Evolutionary conservation across 92 coral and sea anemone species (phyloP).

Genomic region (Muricea muricata): DNA sequence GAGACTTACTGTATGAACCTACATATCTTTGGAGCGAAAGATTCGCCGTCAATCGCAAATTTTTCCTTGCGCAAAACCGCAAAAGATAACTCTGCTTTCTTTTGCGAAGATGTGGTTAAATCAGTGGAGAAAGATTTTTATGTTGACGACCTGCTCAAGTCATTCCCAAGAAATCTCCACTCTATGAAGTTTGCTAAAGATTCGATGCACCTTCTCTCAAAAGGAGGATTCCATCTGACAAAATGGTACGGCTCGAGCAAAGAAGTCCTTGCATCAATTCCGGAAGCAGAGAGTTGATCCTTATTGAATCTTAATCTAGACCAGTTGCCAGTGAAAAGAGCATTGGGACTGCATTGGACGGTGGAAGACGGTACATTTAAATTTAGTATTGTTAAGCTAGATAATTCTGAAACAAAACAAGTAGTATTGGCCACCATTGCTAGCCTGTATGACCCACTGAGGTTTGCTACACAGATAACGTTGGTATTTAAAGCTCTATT

Average conservation of each 20-base stretch:
- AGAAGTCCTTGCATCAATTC: constrained; percentile 42
- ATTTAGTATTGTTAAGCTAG: constrained; percentile 48
- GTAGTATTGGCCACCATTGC: constrained; percentile 64
- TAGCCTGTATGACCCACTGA: constrained; percentile 65
- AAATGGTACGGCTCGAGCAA: neutral
- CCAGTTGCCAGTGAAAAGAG: neutral
- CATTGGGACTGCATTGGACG: constrained; percentile 47
- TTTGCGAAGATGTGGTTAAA: neutral
- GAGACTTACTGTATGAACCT: neutral
- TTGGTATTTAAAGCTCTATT: constrained; percentile 51
- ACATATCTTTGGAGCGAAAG: neutral
- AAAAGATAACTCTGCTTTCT: neutral
- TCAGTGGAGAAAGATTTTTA: neutral
- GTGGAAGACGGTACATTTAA: constrained; percentile 53
- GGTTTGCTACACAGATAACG: constrained; percentile 66
- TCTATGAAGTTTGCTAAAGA: neutral
- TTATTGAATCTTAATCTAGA: neutral
- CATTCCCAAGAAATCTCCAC: neutral
- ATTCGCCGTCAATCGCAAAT: constrained; percentile 6
- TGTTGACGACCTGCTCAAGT: constrained; percentile 6
- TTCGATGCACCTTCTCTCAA: no score
- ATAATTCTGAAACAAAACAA: constrained; percentile 67
- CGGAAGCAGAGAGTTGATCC: constrained; percentile 24
- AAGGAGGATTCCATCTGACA: no score
- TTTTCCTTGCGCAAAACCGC: neutral